Percentiles rank a stretch among this genome's conserved stretches.
phyloP scores from a whole-genome alignment of 1,140 invertebrate genomes.

The Hestina assimilis region DNA sequence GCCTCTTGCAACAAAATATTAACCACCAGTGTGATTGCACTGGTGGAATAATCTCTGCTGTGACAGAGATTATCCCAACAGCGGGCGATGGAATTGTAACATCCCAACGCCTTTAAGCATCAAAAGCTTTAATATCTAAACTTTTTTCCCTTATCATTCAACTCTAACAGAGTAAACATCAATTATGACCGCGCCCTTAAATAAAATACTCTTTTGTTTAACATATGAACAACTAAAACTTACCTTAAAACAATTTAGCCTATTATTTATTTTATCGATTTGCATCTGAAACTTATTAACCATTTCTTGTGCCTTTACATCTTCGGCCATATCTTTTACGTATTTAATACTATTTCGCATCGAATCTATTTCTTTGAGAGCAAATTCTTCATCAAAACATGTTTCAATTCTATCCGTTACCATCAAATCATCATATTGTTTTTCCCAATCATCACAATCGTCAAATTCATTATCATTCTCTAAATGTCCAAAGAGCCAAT shows the following conservation, averaged over 20 bases:
- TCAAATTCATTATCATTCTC: constrained; percentile 22
- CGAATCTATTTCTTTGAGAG: constrained; percentile 54
- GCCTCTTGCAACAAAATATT: no score
- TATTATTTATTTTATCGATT: constrained; percentile 39
- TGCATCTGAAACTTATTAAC: constrained; percentile 41
- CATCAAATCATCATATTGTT: constrained; percentile 13
- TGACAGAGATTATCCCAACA: no score
- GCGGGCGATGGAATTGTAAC: no score
- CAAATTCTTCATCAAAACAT: constrained; percentile 56
- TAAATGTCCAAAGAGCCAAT: constrained; percentile 54
- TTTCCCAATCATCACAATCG: constrained; percentile 45
- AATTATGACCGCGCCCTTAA: no score
- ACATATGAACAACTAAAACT: background rate
- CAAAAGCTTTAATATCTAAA: no score
- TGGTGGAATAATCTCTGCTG: no score
- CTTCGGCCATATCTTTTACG: constrained; percentile 47
- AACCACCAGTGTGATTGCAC: no score
- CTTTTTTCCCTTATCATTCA: no score
- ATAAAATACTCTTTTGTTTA: no score
- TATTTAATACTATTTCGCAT: constrained; percentile 55
- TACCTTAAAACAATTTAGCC: constrained; percentile 34
- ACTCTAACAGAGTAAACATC: no score
- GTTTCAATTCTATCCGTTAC: constrained; percentile 40
- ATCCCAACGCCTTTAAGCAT: no score
- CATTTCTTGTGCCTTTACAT: constrained; percentile 36